Evolutionary conservation across 2,888 invertebrate species (phyloP), one percentile per base, ranked within the genome.

Genomic region (Andrena praecox): DNA sequence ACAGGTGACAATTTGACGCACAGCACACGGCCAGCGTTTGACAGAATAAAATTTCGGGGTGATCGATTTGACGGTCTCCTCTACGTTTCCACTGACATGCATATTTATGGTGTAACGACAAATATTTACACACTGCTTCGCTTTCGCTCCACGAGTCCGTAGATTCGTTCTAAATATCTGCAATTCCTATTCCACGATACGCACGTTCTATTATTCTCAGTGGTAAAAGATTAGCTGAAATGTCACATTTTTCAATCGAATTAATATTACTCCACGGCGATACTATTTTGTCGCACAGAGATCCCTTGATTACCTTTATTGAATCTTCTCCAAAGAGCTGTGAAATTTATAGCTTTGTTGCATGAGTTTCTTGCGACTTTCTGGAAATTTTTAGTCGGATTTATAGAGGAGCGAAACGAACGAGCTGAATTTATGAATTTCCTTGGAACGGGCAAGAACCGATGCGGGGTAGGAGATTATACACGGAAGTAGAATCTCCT

Each of bases 371-470:
- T 20, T 20, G 12, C 63, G 8, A 10, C 24, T 20, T 33, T 54
- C 20, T 20, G n/a, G 42, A 16, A 24, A 73, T 31, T 77, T 67
- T 60, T 24, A 20, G 16, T 29, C 31, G 42, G 59, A 78, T 68
- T 78, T 78, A 78, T 75, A 68, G 56, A 64, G 33, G n/a, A 20
- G 42, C 24, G 33, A 48, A 74, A 67, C 74, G 75, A 75, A 68
- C 68, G 33, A 68, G 48, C n/a, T 54, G 74, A 78, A 78, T 78
- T 78, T 78, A 75, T 68, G 78, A 78, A 75, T 78, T 78, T 73
- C 67, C 73, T 74, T 69, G 10, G 24, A 67, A 33, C 27, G 2
- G 68, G 59, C 60, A 75, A 74, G 60, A 62, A 78, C 27, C 4
- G 42, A 74, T 31, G 73, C 10, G 24, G 42, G 54, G 56, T 52